phyloP scores from a whole-genome alignment of 2,888 invertebrate genomes.

The Nemapogon koenigi region DNA sequence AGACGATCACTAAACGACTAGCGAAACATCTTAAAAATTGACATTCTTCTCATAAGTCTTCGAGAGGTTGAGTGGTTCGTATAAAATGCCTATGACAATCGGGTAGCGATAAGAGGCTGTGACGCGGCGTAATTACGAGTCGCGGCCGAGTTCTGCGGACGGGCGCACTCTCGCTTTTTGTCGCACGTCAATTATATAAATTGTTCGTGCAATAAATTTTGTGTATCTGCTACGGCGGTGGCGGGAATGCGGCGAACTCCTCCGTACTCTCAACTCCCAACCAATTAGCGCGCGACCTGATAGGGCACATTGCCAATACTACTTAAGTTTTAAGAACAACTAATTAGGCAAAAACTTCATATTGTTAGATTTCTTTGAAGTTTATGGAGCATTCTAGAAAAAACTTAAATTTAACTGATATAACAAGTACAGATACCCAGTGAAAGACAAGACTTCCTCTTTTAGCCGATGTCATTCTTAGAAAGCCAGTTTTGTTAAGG shows the following conservation, averaged over 20 bases:
- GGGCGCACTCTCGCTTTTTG: constrained; percentile 57
- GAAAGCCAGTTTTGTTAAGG: too few relatives aligned
- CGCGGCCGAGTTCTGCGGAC: constrained; percentile 38
- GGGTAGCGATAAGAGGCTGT: constrained; percentile 27
- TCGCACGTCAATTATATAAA: constrained; percentile 62
- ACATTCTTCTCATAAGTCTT: constrained; percentile 57
- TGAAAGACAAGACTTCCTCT: too few relatives aligned
- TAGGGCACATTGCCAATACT: too few relatives aligned
- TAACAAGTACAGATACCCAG: too few relatives aligned
- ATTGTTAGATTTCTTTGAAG: too few relatives aligned
- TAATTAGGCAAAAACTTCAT: too few relatives aligned
- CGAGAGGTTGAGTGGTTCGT: constrained; percentile 39
- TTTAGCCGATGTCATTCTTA: too few relatives aligned
- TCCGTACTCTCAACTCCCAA: too few relatives aligned
- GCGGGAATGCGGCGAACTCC: constrained; percentile 39
- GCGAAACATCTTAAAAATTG: constrained; percentile 59
- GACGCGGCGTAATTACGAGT: constrained; percentile 44
- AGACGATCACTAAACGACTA: constrained; percentile 42
- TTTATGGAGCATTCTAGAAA: too few relatives aligned
- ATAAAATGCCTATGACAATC: constrained; percentile 47
- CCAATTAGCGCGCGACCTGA: constrained; percentile 64
- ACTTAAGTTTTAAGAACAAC: too few relatives aligned
- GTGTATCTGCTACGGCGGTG: constrained; percentile 50
- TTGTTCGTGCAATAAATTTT: constrained; percentile 62
- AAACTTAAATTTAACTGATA: too few relatives aligned